A percentile compares a stretch with the other conserved stretches of the same genome.
phyloP scores from a whole-genome alignment of 2,888 invertebrate genomes.

The Galeruca laticollis region DNA sequence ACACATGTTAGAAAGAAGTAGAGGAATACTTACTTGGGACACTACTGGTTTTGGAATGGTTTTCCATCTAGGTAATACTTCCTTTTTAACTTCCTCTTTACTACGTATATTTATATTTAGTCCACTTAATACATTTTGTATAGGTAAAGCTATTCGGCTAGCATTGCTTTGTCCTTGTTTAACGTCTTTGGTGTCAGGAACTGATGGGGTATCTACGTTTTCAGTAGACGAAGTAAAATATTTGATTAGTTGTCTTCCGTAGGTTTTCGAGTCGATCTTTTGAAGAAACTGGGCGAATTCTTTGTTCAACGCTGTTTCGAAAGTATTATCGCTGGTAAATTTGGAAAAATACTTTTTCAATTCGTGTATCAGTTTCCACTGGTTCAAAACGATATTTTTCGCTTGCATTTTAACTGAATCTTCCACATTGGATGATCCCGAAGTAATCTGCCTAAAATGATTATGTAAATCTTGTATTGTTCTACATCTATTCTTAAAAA shows the following conservation, averaged over 20 bases:
- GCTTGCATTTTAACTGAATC: constrained; percentile 60
- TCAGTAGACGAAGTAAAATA: constrained; percentile 54
- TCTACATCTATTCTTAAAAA: background rate
- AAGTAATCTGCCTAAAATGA: constrained; percentile 52
- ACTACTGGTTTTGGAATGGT: constrained; percentile 44
- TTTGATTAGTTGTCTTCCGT: constrained; percentile 59
- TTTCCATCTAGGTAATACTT: constrained; percentile 68
- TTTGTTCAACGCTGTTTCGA: constrained; percentile 67
- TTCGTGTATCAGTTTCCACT: constrained; percentile 68
- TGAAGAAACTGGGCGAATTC: constrained; percentile 69
- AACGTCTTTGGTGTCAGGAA: constrained; percentile 24
- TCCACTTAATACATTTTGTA: constrained; percentile 65
- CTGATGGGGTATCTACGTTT: constrained; percentile 14
- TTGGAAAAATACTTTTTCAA: constrained; percentile 67
- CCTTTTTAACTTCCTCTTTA: constrained; percentile 54
- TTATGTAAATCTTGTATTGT: constrained; percentile 14
- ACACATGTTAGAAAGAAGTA: too few species aligned
- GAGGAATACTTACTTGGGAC: constrained; percentile 45
- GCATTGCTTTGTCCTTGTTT: constrained; percentile 41
- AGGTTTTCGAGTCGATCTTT: constrained; percentile 65
- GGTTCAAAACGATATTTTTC: constrained; percentile 60
- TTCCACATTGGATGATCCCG: constrained; percentile 52
- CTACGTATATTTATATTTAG: constrained; percentile 63
- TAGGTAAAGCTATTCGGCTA: constrained; percentile 39
- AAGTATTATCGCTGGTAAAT: constrained; percentile 64